Conservation (phyloP, 2,888 invertebrate species). For the Colostygia pectinataria region DNA sequence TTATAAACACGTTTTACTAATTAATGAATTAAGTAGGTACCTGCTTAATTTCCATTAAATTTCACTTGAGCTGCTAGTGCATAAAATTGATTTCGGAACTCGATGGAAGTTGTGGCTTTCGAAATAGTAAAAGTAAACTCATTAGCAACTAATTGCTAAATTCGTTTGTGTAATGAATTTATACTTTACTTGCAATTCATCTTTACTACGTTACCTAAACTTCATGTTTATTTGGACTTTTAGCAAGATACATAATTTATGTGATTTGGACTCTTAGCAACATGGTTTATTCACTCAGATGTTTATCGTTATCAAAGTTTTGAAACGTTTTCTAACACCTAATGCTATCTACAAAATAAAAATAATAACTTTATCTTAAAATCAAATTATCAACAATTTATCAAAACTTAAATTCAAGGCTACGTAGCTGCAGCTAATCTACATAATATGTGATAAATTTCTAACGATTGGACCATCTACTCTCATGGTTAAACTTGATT, state of each 20-base stretch:
- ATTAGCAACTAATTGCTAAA: conserved; percentile 31
- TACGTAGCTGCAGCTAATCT: no score
- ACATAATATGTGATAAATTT: conserved; percentile 19
- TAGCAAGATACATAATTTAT: no score
- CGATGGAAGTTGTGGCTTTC: conserved; percentile 40
- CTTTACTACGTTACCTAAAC: no score
- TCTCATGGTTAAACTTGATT: conserved; percentile 8
- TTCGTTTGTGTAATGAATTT: conserved; percentile 21
- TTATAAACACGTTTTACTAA: no score
- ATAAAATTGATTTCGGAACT: conserved; percentile 52
- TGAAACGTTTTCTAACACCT: no score
- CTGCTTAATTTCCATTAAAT: conserved; percentile 34
- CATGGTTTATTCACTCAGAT: no score
- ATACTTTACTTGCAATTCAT: conserved; percentile 9
- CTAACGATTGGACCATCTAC: not conserved
- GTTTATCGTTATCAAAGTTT: no score
- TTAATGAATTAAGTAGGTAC: not conserved
- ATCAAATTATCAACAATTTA: conserved; percentile 14
- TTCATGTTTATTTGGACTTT: no score
- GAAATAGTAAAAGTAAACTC: conserved; percentile 49
- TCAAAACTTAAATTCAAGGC: conserved; percentile 20
- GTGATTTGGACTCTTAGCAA: no score
- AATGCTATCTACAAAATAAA: no score
- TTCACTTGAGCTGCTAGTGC: conserved; percentile 49
- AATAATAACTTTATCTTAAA: no score